Conservation (phyloP, 2,888 invertebrate genomes). For the Steromphala cineraria region DNA sequence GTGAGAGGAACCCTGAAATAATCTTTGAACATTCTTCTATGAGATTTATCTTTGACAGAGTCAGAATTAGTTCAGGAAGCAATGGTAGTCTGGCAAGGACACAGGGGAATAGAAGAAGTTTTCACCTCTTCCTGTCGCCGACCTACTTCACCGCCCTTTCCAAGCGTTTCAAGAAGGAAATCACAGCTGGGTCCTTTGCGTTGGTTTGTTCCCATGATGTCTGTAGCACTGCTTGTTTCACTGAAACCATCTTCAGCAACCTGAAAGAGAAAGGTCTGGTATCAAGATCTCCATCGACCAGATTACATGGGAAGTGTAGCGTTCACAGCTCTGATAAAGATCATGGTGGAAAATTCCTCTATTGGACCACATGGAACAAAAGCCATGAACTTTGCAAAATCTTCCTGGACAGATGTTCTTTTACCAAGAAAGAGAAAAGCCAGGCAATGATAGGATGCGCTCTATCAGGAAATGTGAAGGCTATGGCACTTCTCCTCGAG, state of each 20-base stretch:
- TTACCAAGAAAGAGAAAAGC: background rate
- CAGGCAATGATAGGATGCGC: background rate
- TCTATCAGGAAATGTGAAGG: background rate
- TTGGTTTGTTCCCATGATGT: background rate
- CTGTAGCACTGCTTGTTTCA: background rate
- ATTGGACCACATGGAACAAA: background rate
- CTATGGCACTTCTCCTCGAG: background rate
- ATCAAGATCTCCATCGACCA: background rate
- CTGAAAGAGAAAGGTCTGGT: background rate
- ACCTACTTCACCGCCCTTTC: background rate
- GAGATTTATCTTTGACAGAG: constrained; percentile 5
- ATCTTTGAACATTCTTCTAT: background rate
- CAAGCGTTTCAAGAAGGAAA: background rate
- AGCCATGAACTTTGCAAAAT: background rate
- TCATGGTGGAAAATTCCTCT: background rate
- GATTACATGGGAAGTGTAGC: background rate
- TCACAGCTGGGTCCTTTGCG: background rate
- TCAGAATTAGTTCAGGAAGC: background rate
- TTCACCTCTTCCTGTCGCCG: background rate
- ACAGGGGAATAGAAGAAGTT: background rate
- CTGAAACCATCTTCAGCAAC: background rate
- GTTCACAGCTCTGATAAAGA: background rate
- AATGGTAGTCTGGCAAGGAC: background rate
- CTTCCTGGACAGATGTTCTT: background rate
- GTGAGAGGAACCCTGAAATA: background rate